phyloP scores from a whole-genome alignment of 1,140 invertebrate species.

The Drosophila erecta region DNA sequence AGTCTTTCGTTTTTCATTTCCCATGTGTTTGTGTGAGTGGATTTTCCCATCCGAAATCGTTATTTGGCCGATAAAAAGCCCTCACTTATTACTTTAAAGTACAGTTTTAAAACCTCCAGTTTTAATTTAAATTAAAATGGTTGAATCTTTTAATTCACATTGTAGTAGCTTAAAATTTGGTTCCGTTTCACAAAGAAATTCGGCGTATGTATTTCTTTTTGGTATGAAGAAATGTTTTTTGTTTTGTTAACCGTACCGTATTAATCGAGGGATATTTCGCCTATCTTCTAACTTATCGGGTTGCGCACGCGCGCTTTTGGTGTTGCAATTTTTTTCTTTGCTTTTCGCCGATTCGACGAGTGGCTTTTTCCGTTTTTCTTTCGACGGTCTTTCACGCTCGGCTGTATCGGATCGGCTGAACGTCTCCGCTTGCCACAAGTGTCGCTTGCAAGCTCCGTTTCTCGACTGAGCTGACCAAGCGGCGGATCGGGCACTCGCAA shows the following conservation, averaged over 20 bases:
- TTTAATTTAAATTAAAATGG: neutral
- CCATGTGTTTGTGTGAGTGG: constrained; percentile 3
- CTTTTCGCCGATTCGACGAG: constrained; percentile 48
- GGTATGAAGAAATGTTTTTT: constrained; percentile 4
- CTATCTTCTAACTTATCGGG: constrained; percentile 62
- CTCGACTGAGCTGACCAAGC: constrained; percentile 65
- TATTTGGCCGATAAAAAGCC: constrained; percentile 5
- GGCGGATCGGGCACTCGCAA: constrained; percentile 60
- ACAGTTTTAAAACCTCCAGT: too few relatives aligned
- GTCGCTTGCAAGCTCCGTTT: constrained; percentile 75
- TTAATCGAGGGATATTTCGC: constrained; percentile 17
- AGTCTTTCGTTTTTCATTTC: constrained; percentile 65
- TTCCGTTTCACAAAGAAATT: neutral
- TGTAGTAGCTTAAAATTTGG: neutral
- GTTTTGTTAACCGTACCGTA: constrained; percentile 21
- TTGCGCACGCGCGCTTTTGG: constrained; percentile 56
- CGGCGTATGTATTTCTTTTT: too few relatives aligned
- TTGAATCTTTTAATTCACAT: neutral
- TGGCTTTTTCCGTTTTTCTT: constrained; percentile 54
- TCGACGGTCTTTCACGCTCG: constrained; percentile 15
- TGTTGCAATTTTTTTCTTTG: constrained; percentile 69
- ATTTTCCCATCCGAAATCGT: constrained; percentile 1
- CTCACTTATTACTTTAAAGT: neutral
- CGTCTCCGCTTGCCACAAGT: constrained; percentile 66
- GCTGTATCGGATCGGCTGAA: constrained; percentile 11